Evolutionary conservation across 2,888 invertebrate genomes (phyloP), one percentile per base, ranked within the genome.

Genomic region (Chymomyza caudatula): DNA sequence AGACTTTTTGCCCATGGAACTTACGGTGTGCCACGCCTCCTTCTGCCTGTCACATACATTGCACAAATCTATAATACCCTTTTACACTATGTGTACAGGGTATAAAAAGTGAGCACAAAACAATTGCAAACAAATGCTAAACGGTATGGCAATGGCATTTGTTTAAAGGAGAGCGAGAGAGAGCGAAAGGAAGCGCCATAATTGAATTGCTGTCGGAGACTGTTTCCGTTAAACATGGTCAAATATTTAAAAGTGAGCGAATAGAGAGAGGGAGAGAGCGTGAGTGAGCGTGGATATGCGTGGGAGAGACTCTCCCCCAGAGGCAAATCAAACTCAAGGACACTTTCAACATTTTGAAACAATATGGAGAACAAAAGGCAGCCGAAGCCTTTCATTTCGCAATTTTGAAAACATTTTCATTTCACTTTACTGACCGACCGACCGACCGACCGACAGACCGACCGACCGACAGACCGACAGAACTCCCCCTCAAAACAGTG

Each of bases 151-250:
- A 58, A 55, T 51, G 51, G 13, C 29, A 61, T n/a, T n/a, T n/a
- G 11, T 11, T 2, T 37, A 37, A 11, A 8, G 3, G 11, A 11
- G 11, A 37, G 2, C 29, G 11, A 1, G 1, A 2, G 1, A 2
- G 29, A 11, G 5, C 11, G 29, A 11, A 29, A 1, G 29, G 29
- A 37, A 37, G 11, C 29, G 29, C 29, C 29, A 70, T 85, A 85
- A 79, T 85, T 79, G 77, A 78, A 78, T 76, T 78, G 70, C 70
- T 69, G 67, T 67, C 67, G 73, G 62, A 42, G 58, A 58, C 51
- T 62, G 71, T 84, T 84, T 84, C 76, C 76, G 76, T 70, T 76
- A 78, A 76, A 79, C 76, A 53, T 67, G 29, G 62, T 70, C 79
- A 84, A 74, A 69, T 71, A 37, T 37, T 37, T 37, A 4, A 37